Conservation (phyloP, 2,888 invertebrate genomes). For the Drosophila pegasa region DNA sequence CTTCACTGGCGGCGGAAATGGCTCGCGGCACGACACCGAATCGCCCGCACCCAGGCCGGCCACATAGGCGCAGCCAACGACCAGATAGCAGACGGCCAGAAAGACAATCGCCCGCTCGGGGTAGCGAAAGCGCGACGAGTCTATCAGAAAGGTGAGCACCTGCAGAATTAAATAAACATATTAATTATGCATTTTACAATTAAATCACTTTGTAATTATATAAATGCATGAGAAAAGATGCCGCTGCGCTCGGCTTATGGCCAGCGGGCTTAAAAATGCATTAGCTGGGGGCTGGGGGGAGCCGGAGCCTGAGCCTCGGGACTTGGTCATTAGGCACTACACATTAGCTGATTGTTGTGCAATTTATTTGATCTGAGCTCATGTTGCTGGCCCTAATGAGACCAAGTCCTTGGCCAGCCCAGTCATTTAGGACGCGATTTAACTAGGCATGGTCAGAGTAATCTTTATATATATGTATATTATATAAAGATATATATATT, state of each 20-base stretch:
- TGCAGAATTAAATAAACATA: conserved; percentile 60
- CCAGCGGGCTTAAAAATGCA: conserved; percentile 63
- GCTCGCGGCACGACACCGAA: conserved; percentile 92
- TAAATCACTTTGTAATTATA: conserved; percentile 67
- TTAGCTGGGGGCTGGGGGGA: conserved; percentile 27
- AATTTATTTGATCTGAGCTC: conserved; percentile 66
- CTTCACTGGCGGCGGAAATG: conserved; percentile 90
- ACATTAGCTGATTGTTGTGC: conserved; percentile 80
- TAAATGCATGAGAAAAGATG: conserved; percentile 20
- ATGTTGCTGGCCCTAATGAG: conserved; percentile 64
- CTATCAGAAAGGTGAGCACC: conserved; percentile 96
- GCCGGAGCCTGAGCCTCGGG: not conserved
- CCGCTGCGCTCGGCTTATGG: conserved; percentile 30
- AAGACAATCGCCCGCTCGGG: conserved; percentile 99
- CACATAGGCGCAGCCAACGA: conserved; percentile 96
- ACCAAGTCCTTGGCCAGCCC: conserved; percentile 34
- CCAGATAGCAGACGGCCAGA: conserved; percentile 97
- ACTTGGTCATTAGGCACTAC: conserved; percentile 69
- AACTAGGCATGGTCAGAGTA: conserved; percentile 2
- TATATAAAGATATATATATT: conserved; percentile 25
- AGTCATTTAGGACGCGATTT: conserved; percentile 7
- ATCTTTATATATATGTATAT: not conserved
- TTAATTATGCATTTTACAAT: conserved; percentile 68
- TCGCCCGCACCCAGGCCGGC: conserved; percentile 94
- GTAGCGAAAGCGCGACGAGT: conserved; percentile 97